Percentiles rank a stretch among this genome's conserved stretches.
These are phyloP conservation scores for Pygathrix nemaeus DNA, from an alignment of 2,113 vertebrate species.

Conservation along the genomic window DNA sequence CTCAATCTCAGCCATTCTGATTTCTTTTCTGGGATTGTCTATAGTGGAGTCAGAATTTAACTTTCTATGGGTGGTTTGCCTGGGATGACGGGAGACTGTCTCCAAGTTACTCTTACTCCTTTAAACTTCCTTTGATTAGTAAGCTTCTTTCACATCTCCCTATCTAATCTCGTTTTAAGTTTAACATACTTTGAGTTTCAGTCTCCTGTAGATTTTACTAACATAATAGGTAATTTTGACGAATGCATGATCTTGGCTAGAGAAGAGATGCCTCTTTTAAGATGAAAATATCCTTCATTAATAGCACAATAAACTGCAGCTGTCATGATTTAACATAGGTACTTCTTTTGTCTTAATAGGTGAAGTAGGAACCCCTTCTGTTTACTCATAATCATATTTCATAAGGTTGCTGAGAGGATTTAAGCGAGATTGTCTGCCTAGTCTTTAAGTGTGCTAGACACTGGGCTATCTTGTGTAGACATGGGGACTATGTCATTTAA, in stretches of 20 bases:
- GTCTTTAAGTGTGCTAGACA: background rate
- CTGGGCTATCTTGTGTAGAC: background rate
- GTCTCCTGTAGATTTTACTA: background rate
- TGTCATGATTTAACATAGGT: background rate
- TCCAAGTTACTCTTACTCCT: background rate
- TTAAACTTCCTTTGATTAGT: background rate
- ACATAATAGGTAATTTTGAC: background rate
- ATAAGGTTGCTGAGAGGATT: background rate
- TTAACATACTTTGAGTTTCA: background rate
- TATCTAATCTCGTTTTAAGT: background rate
- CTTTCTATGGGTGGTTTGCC: background rate
- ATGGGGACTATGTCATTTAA: background rate
- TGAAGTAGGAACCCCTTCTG: background rate
- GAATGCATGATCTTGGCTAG: background rate
- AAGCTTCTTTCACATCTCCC: background rate
- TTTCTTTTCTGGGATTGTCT: background rate
- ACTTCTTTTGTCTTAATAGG: background rate
- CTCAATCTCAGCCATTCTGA: background rate
- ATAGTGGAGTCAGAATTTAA: background rate
- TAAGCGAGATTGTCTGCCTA: background rate
- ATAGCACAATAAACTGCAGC: background rate
- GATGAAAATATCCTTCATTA: background rate
- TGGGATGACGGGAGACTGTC: background rate
- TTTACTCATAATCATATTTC: background rate
- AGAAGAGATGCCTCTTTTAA: background rate